phyloP scores from a whole-genome alignment of 2,888 invertebrate genomes.

The Slavum lentiscoides region DNA sequence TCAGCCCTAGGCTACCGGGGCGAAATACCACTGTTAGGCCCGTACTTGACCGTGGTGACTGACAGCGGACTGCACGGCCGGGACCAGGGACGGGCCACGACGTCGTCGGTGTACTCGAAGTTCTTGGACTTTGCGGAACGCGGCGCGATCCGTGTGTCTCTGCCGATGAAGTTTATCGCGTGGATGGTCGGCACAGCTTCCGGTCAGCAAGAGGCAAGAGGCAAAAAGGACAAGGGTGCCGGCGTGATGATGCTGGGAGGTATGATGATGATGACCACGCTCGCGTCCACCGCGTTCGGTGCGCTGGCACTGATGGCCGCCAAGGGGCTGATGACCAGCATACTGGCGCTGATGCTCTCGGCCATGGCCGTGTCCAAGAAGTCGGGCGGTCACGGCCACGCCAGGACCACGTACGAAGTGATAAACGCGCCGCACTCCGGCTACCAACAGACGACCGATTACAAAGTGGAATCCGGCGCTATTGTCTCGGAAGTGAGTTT shows the following conservation, averaged over 20 bases:
- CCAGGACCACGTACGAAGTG: constrained; percentile 54
- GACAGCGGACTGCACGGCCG: background rate
- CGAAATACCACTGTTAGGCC: constrained; percentile 34
- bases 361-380: constrained; percentile 41
- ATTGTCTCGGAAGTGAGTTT: constrained; percentile 14
- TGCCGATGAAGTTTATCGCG: background rate
- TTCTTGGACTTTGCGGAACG: background rate
- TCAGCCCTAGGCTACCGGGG: background rate
- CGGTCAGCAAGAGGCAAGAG: constrained; percentile 58
- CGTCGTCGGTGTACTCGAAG: constrained; percentile 13
- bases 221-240: constrained; percentile 60
- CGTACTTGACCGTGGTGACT: constrained; percentile 23
- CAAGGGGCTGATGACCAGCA: constrained; percentile 53
- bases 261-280: constrained; percentile 70
- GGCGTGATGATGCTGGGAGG: constrained; percentile 62
- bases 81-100: background rate
- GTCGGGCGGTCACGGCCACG: constrained; percentile 26
- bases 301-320: constrained; percentile 62
- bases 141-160: background rate
- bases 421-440: constrained; percentile 46
- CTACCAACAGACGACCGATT: constrained; percentile 17
- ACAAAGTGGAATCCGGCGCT: background rate
- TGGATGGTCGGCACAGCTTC: constrained; percentile 2
- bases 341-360: constrained; percentile 54
- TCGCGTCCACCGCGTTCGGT: constrained; percentile 76